Evolutionary conservation across 1,140 invertebrate species (phyloP), one percentile per base, ranked within the genome.

Genomic region (Drosophila grimshawi): DNA sequence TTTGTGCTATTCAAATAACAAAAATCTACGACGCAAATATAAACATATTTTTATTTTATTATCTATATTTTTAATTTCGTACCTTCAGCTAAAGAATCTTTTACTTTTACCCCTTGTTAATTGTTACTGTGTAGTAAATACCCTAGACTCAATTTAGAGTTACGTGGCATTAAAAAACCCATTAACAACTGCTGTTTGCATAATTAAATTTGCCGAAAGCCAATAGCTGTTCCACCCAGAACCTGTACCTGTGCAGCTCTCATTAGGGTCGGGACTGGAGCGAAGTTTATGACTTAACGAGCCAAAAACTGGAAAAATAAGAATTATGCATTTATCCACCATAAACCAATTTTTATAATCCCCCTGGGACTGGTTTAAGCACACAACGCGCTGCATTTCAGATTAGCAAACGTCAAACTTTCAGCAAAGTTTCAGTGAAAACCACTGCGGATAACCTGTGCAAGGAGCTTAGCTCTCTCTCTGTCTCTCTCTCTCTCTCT

Each of bases 361-460:
- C 60, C 45, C 64, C 39, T 67, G 32, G 60, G 59, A 49, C 51
- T 37, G 53, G 52, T 55, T 75, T 57, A 59, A 75, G 56, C 52
- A 72, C 68, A 48, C 52, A 45, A 19, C 37, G 32, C 32, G 57
- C 52, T 62, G 71, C 71, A 70, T 65, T 65, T 32, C 32, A 77
- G 81, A 86, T 86, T 86, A 86, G 75, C 74, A 11, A 59, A 64
- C 63, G 66, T 64, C 67, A 55, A 62, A 61, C 19, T 19, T 19
- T 19, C 19, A 56, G 60, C 65, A 72, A 33, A 43, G 29, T 45
- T 66, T 57, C 7, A 63, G 37, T 10, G 27, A 19, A 39, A 68
- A 41, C 45, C 55, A 51, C 8, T 30, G 32, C 45, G 27, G 51
- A 29, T 35, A 56, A 39, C 33, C 52, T 39, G 56, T 32, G 41